phyloP scores from a whole-genome alignment of 2,113 vertebrate species.

The Bos javanicus region DNA sequence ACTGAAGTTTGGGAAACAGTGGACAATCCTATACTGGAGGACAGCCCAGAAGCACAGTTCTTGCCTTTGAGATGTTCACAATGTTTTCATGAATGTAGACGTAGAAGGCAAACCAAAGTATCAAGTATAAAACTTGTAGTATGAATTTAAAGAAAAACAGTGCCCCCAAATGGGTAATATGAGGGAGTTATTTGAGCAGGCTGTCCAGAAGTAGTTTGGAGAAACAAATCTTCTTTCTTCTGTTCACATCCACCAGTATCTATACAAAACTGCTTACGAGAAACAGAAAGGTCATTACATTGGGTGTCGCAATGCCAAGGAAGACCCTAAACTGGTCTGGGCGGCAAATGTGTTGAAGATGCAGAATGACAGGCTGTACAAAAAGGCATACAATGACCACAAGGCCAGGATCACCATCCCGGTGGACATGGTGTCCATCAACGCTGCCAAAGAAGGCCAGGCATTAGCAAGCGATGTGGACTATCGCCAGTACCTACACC shows the following conservation, averaged over 20 bases:
- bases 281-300: constrained; percentile 91
- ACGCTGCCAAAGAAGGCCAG: constrained; percentile 91
- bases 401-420: constrained; percentile 90
- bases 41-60: neutral
- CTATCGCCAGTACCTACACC: constrained; percentile 90
- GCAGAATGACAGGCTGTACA: constrained; percentile 89
- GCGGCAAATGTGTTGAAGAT: constrained; percentile 85
- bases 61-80: neutral
- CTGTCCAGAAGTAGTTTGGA: neutral
- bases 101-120: neutral
- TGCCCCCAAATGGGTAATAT: neutral
- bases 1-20: neutral
- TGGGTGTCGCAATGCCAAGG: constrained; percentile 84
- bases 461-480: constrained; percentile 87
- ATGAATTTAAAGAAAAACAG: neutral
- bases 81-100: neutral
- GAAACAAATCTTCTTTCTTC: neutral
- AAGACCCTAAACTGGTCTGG: constrained; percentile 87
- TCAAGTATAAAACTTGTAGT: neutral
- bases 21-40: accelerated
- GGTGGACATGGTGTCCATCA: constrained; percentile 85
- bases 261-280: constrained; percentile 90
- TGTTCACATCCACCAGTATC: constrained; percentile 82
- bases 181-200: neutral
- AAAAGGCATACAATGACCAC: constrained; percentile 86